Conservation (phyloP, 2,797 vertebrate genomes). For the Rhincodon typus region DNA sequence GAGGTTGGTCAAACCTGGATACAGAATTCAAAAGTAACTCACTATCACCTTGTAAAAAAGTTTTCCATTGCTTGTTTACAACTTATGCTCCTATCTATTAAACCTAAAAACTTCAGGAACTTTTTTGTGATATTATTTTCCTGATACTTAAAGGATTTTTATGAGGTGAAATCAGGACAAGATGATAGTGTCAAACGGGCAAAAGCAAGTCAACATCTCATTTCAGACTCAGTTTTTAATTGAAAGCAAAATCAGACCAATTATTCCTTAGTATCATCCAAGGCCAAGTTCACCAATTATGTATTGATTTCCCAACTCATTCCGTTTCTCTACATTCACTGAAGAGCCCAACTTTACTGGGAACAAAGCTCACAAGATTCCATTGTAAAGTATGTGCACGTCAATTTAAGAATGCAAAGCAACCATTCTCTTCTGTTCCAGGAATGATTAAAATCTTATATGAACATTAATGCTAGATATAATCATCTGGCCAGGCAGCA, state of each 20-base stretch:
- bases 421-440: background rate
- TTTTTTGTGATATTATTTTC: background rate
- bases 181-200: background rate
- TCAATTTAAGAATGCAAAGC: background rate
- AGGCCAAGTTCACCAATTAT: background rate
- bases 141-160: background rate
- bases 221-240: background rate
- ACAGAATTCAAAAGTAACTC: background rate
- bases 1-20: background rate
- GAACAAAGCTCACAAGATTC: background rate
- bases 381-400: background rate
- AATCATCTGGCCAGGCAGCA: background rate
- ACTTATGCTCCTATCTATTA: background rate
- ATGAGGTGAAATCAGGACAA: background rate
- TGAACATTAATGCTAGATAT: background rate
- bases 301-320: background rate
- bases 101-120: background rate
- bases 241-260: background rate
- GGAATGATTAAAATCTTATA: background rate
- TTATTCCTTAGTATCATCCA: too few species aligned
- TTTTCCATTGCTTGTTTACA: background rate
- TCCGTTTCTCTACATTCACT: background rate
- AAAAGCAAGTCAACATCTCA: background rate
- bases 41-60: background rate
- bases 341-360: too few species aligned